phyloP scores from a whole-genome alignment of 2,797 vertebrate species.

The Gambelia wislizenii region DNA sequence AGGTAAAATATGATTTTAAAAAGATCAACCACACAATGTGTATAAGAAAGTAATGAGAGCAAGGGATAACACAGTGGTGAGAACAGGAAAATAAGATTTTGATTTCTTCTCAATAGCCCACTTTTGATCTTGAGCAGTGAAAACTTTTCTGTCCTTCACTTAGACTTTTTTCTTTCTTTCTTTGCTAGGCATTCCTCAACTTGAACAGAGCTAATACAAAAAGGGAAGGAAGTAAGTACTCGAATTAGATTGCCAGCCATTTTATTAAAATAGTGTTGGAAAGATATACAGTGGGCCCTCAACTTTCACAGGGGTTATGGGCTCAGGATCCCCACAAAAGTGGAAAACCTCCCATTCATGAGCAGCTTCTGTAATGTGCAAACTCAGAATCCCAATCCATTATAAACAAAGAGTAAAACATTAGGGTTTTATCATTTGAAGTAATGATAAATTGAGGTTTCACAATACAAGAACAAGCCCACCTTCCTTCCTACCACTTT shows the following conservation, averaged over 20 bases:
- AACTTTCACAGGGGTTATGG: too few species aligned
- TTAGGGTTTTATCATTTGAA: not conserved
- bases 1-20: not conserved
- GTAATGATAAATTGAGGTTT: not conserved
- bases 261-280: constrained; percentile 14
- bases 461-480: not conserved
- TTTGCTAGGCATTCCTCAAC: constrained; percentile 74
- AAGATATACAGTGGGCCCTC: too few species aligned
- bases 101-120: not conserved
- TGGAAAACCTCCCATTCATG: not conserved
- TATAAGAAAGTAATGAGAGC: not conserved
- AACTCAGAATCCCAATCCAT: not conserved
- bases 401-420: not conserved
- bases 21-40: not conserved
- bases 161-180: constrained; percentile 37
- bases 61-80: not conserved
- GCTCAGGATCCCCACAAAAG: too few species aligned
- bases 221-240: constrained; percentile 81
- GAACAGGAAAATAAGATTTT: not conserved
- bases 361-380: not conserved
- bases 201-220: constrained; percentile 75
- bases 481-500: not conserved
- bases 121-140: not conserved
- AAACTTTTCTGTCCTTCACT: not conserved
- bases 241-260: constrained; percentile 16